phyloP scores from a whole-genome alignment of 1,140 invertebrate species.

The Phymorhynchus buccinoides region DNA sequence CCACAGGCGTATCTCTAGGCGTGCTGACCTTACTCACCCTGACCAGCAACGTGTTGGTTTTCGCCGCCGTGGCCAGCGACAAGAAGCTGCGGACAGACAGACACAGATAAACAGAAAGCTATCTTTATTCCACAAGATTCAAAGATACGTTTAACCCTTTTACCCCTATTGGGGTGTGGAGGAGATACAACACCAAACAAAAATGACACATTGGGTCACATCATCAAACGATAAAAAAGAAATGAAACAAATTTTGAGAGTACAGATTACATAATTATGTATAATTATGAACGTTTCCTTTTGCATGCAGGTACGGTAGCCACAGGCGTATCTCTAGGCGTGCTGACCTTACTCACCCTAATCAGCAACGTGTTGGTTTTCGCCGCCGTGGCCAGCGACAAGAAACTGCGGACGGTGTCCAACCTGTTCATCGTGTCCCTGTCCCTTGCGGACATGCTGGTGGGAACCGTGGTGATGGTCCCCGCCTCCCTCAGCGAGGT shows the following conservation, averaged over 20 bases:
- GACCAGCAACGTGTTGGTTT: conserved; percentile 87
- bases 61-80: conserved; percentile 88
- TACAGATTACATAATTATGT: neutral
- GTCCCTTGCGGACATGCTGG: conserved; percentile 94
- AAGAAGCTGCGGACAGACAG: conserved; percentile 89
- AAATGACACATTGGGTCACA: neutral
- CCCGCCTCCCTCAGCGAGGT: conserved; percentile 77
- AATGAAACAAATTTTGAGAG: neutral
- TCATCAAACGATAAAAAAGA: neutral
- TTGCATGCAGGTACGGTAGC: neutral
- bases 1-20: conserved; percentile 48
- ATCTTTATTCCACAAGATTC: neutral
- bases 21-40: conserved; percentile 56
- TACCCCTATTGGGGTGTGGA: neutral
- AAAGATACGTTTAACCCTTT: neutral
- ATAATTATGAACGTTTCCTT: neutral
- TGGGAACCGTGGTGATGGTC: conserved; percentile 83
- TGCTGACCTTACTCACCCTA: conserved; percentile 56
- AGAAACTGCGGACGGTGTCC: conserved; percentile 91
- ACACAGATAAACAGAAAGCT: no score
- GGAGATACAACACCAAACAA: neutral
- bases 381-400: conserved; percentile 88
- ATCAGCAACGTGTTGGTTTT: conserved; percentile 87
- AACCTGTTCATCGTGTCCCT: conserved; percentile 96
- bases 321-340: conserved; percentile 48